phyloP scores from a whole-genome alignment of 53 echinoderm and acorn worm species.

The Arbacia lixula region DNA sequence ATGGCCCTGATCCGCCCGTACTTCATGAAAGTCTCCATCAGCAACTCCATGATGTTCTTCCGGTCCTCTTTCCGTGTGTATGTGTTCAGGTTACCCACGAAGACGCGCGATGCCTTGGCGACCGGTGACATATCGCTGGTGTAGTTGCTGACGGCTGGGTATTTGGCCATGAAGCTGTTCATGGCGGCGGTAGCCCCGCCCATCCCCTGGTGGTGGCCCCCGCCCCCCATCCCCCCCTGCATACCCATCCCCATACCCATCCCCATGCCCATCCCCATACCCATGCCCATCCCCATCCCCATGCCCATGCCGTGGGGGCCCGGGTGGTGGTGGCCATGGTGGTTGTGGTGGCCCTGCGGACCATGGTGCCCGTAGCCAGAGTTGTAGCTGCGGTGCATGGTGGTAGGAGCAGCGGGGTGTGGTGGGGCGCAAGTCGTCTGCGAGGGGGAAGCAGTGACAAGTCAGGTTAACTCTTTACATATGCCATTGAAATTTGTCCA shows the following conservation, averaged over 20 bases:
- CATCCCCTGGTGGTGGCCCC: background rate
- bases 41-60: constrained; percentile 58
- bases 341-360: constrained; percentile 7
- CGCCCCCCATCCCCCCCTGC: background rate
- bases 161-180: constrained; percentile 37
- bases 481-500: no score
- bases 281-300: constrained; percentile 46
- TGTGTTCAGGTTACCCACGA: constrained; percentile 96
- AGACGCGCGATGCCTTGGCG: constrained; percentile 89
- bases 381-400: constrained; percentile 49
- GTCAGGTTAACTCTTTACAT: no score
- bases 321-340: constrained; percentile 6
- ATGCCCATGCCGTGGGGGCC: constrained; percentile 35
- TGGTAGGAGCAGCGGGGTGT: background rate
- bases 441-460: no score
- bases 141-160: constrained; percentile 70
- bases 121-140: constrained; percentile 87
- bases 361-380: constrained; percentile 47
- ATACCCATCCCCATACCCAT: constrained; percentile 35
- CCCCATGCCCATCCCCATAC: constrained; percentile 29
- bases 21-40: constrained; percentile 74
- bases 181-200: background rate
- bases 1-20: constrained; percentile 88
- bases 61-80: constrained; percentile 67
- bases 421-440: constrained; percentile 2